Evolutionary conservation across 1,140 invertebrate species (phyloP).

Genomic region (Drosophila jambulina): DNA sequence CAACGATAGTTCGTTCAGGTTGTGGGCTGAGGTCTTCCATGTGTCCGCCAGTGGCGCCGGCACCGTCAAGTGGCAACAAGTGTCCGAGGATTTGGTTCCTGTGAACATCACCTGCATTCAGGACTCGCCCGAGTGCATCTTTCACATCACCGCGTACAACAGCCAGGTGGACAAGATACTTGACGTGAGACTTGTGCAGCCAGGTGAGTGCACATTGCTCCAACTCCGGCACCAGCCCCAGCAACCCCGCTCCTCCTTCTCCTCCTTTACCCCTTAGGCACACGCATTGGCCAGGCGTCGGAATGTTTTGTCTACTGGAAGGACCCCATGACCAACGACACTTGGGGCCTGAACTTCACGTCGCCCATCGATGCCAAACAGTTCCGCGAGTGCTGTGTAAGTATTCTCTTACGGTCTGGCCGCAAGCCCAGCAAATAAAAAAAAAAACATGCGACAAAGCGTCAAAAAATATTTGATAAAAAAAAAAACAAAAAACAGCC

Average conservation of each 20-base stretch:
- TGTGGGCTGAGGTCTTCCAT: constrained; percentile 99
- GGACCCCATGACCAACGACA: constrained; percentile 97
- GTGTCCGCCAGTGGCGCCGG: constrained; percentile 95
- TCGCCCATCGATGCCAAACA: constrained; percentile 98
- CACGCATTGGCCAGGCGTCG: constrained; percentile 97
- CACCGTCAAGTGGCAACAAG: constrained; percentile 98
- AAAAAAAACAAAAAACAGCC: constrained; percentile 23
- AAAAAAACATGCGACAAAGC: constrained; percentile 15
- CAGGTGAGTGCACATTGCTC: constrained; percentile 89
- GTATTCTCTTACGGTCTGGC: constrained; percentile 87
- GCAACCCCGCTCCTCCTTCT: neutral
- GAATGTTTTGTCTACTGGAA: constrained; percentile 99
- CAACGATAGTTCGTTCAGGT: constrained; percentile 87
- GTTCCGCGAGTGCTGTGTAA: constrained; percentile 98
- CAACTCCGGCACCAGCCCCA: neutral
- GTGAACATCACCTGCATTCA: constrained; percentile 99
- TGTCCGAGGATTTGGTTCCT: constrained; percentile 98
- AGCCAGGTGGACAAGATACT: constrained; percentile 99
- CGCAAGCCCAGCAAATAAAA: constrained; percentile 38
- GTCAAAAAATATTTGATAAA: constrained; percentile 9
- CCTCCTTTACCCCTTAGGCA: constrained; percentile 88
- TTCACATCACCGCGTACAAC: constrained; percentile 99
- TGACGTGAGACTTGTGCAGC: constrained; percentile 97
- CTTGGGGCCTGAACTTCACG: constrained; percentile 99
- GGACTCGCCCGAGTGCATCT: constrained; percentile 97